Conservation (phyloP, 2,888 invertebrate genomes). For the Hypolimnas misippus region DNA sequence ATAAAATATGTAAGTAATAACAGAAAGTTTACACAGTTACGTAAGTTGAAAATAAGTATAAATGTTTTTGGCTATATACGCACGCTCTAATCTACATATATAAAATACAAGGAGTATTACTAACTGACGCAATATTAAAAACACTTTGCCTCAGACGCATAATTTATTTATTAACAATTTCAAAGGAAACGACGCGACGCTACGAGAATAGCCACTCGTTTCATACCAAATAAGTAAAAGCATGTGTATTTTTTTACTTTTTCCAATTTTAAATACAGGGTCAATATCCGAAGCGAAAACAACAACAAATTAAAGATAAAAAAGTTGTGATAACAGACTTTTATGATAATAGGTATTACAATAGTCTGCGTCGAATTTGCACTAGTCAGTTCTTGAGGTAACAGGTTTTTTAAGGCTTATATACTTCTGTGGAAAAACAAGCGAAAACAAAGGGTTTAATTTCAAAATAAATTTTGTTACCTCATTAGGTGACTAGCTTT, state of each 20-base stretch:
- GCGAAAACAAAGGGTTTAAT: too few relatives aligned
- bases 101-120: slow-evolving; percentile 1
- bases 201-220: slow-evolving; percentile 18
- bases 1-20: too few relatives aligned
- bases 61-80: not conserved
- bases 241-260: not conserved
- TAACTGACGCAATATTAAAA: slow-evolving; percentile 63
- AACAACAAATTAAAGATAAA: slow-evolving; percentile 15
- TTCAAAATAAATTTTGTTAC: too few relatives aligned
- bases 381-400: too few relatives aligned
- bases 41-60: too few relatives aligned
- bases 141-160: slow-evolving; percentile 58
- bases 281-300: slow-evolving; percentile 19
- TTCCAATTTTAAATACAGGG: slow-evolving; percentile 14
- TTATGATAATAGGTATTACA: not conserved
- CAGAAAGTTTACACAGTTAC: too few relatives aligned
- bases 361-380: not conserved
- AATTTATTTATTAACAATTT: slow-evolving; percentile 15
- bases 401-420: too few relatives aligned
- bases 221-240: slow-evolving; percentile 17
- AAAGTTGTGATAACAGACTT: not conserved
- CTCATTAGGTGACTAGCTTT: too few relatives aligned
- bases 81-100: not conserved
- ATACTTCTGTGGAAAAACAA: too few relatives aligned
- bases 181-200: slow-evolving; percentile 9